A percentile compares a stretch with the other conserved stretches of the same genome.
phyloP scores from a whole-genome alignment of 2,888 invertebrate species.

The Drosophila imparisetae region DNA sequence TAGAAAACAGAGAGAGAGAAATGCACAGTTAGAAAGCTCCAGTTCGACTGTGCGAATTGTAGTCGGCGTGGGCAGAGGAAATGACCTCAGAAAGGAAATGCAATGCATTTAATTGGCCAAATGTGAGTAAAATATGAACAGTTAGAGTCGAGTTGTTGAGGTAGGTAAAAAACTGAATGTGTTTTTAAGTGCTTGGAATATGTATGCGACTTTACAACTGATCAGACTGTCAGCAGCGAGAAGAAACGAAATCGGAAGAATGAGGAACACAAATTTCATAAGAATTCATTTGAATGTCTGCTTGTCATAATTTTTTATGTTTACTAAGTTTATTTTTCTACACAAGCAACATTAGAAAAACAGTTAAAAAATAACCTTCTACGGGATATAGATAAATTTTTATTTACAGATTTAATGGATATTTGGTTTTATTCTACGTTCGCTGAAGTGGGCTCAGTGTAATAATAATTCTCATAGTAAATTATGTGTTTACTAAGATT shows the following conservation, averaged over 20 bases:
- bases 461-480: not conserved
- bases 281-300: not conserved
- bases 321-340: not conserved
- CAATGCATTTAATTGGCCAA: conserved; percentile 75
- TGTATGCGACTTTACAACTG: not conserved
- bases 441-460: not conserved
- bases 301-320: not conserved
- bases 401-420: not conserved
- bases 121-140: conserved; percentile 46
- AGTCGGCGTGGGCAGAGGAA: conserved; percentile 62
- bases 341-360: not conserved
- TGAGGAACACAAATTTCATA: not conserved
- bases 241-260: not conserved
- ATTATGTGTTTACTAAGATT: not conserved
- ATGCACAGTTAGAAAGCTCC: conserved; percentile 57
- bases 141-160: conserved; percentile 4
- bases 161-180: not conserved
- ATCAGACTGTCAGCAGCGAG: not conserved
- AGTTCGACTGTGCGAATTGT: conserved; percentile 34
- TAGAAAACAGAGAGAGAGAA: conserved; percentile 34
- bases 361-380: not conserved
- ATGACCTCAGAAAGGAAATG: conserved; percentile 77
- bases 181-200: not conserved
- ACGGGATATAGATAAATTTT: not conserved
- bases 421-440: not conserved